Conservation (phyloP, 2,113 vertebrate species). For the Struthio camelus region DNA sequence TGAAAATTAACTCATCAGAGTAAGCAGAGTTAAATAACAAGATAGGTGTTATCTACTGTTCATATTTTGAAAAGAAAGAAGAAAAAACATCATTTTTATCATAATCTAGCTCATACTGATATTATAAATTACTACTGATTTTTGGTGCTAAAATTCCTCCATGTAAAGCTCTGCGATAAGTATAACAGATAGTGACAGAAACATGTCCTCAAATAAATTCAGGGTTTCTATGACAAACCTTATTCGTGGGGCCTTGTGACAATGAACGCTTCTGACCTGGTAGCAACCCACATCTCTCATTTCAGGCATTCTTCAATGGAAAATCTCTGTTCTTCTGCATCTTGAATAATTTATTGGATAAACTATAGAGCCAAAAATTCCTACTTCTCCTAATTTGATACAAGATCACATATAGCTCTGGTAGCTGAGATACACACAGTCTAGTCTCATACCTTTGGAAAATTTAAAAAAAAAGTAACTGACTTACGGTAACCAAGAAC, state of each 20-base stretch:
- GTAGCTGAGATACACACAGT: neutral
- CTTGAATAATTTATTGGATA: neutral
- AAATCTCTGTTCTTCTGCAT: neutral
- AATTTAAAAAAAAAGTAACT: neutral
- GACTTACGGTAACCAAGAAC: neutral
- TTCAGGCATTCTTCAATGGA: neutral
- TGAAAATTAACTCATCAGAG: neutral
- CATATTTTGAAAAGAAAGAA: neutral
- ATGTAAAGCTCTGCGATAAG: neutral
- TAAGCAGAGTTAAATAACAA: neutral
- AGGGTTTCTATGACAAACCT: neutral
- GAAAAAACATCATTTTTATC: accelerated
- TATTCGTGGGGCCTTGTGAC: neutral
- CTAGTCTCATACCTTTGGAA: neutral
- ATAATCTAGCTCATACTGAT: neutral
- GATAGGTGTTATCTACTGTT: neutral
- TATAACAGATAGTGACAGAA: neutral
- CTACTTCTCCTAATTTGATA: neutral
- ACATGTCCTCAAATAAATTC: neutral
- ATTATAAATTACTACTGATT: neutral
- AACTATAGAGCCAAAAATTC: neutral
- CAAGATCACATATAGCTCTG: neutral
- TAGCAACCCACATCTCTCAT: neutral
- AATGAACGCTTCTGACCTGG: neutral
- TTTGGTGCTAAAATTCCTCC: neutral